Evolutionary conservation across 2,113 vertebrate species (phyloP).

Genomic region (Tauraco erythrolophus): DNA sequence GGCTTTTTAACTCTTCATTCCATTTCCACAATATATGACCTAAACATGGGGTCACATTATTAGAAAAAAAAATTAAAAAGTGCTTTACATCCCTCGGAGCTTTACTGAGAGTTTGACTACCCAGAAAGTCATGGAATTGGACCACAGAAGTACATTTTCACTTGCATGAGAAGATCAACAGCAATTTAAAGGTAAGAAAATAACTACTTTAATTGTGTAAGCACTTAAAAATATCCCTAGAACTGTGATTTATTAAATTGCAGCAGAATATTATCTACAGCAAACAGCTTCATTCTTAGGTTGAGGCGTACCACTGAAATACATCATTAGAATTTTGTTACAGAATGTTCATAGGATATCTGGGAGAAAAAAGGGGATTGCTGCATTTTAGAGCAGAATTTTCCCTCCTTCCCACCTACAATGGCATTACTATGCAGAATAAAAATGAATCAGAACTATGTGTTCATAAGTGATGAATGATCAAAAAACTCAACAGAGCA

Average conservation of each 20-base stretch:
- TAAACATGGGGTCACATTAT: neutral
- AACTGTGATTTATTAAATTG: neutral
- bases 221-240: neutral
- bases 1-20: neutral
- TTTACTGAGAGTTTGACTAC: neutral
- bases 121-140: neutral
- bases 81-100: neutral
- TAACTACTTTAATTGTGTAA: neutral
- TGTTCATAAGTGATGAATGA: neutral
- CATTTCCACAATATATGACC: neutral
- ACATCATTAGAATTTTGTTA: neutral
- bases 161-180: neutral
- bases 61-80: neutral
- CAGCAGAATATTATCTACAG: neutral
- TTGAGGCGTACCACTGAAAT: neutral
- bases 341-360: neutral
- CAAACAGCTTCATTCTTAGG: neutral
- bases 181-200: neutral
- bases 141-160: neutral
- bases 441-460: slow-evolving; percentile 20
- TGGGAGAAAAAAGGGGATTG: neutral
- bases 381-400: neutral
- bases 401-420: neutral
- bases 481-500: neutral
- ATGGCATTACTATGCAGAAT: neutral